Percentiles rank a stretch among this genome's conserved stretches.
These are phyloP conservation scores for Eriosoma lanigerum DNA, from an alignment of 1,140 invertebrate genomes.

Conservation along the genomic window DNA sequence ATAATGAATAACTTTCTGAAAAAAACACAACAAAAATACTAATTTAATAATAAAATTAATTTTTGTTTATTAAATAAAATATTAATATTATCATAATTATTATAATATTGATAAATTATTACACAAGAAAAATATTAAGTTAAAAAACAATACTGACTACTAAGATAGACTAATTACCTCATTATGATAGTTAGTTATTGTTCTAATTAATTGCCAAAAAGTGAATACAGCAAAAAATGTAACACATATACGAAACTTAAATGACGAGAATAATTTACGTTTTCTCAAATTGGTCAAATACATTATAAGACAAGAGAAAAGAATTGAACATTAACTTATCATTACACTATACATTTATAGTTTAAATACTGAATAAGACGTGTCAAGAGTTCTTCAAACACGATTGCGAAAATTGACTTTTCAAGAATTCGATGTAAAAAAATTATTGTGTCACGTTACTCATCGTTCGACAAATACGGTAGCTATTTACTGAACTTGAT, in stretches of 20 bases:
- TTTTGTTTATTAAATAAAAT: no score
- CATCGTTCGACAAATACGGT: no score
- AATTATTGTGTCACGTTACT: no score
- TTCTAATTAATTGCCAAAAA: slow-evolving; percentile 28
- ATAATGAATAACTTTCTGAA: neutral
- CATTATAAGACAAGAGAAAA: neutral
- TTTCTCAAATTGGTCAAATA: neutral
- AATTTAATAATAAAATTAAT: neutral
- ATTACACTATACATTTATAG: neutral
- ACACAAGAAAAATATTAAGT: neutral
- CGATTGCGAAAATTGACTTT: no score
- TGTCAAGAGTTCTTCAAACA: no score
- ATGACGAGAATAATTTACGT: neutral
- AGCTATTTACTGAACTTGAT: no score
- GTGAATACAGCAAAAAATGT: neutral
- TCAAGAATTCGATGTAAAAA: no score
- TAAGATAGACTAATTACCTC: neutral
- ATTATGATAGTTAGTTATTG: neutral
- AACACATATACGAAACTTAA: slow-evolving; percentile 23
- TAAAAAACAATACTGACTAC: neutral
- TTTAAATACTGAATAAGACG: no score
- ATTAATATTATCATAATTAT: no score
- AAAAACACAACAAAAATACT: neutral
- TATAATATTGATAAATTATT: no score
- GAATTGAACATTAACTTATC: neutral